Conservation (phyloP, 2,888 invertebrate genomes). For the Toxonevra muliebris region DNA sequence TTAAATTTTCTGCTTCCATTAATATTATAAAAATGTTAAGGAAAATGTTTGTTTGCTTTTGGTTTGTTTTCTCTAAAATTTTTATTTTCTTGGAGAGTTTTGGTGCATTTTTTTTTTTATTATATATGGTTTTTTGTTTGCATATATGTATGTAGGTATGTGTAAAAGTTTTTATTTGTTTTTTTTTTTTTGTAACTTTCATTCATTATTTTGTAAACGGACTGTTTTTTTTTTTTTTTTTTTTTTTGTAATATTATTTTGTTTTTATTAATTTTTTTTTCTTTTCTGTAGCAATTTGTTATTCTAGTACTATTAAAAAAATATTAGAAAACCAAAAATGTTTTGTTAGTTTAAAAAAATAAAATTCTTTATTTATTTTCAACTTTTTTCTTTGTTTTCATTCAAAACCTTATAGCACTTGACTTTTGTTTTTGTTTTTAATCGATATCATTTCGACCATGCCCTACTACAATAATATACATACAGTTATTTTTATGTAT, state of each 20-base stretch:
- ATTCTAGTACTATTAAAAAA: constrained; percentile 54
- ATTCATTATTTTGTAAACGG: background rate
- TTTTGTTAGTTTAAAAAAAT: constrained; percentile 23
- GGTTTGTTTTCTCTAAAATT: too few relatives aligned
- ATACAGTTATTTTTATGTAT: background rate
- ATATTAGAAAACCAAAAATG: constrained; percentile 20
- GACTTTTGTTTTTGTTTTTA: too few relatives aligned
- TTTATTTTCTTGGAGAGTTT: background rate
- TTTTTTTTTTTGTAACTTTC: constrained; percentile 10
- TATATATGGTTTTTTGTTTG: too few relatives aligned
- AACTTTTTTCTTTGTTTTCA: background rate
- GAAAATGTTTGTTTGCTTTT: constrained; percentile 5
- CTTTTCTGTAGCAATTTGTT: constrained; percentile 51
- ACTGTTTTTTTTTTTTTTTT: constrained; percentile 33
- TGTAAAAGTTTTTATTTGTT: too few relatives aligned
- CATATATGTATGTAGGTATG: too few relatives aligned
- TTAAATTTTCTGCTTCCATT: background rate
- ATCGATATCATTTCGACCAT: background rate
- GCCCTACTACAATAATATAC: background rate
- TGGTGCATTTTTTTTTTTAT: constrained; percentile 16
- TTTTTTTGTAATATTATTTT: constrained; percentile 16
- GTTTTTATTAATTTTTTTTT: constrained; percentile 26
- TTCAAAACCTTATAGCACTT: background rate
- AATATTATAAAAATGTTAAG: constrained; percentile 6
- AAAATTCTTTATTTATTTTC: constrained; percentile 18